A percentile compares a stretch with the other conserved stretches of the same genome.
These are phyloP conservation scores for Alces alces DNA, from an alignment of 2,113 vertebrate species.

Conservation along the genomic window DNA sequence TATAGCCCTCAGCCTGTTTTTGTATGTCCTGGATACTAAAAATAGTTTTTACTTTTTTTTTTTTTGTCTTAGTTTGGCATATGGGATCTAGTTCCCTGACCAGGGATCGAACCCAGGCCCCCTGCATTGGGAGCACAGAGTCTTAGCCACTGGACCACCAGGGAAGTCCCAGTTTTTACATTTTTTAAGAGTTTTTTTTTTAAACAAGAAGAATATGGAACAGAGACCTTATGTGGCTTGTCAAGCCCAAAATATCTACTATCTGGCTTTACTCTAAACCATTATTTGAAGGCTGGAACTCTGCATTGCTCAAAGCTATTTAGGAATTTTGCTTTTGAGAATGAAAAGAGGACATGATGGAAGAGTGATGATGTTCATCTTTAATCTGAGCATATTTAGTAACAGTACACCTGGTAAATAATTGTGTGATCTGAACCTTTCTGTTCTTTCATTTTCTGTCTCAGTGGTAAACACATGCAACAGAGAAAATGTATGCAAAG, in stretches of 20 bases:
- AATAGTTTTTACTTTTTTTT: slow-evolving; percentile 3
- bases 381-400: slow-evolving; percentile 6
- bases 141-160: too few relatives aligned
- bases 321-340: slow-evolving; percentile 28
- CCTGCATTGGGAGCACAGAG: too few relatives aligned
- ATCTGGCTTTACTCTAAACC: slow-evolving; percentile 10
- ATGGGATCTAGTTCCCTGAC: too few relatives aligned
- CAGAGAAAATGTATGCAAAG: background rate
- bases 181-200: background rate
- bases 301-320: background rate
- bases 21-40: slow-evolving; percentile 8
- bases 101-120: too few relatives aligned
- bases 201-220: background rate
- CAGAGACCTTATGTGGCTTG: background rate
- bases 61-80: too few relatives aligned
- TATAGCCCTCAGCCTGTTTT: background rate
- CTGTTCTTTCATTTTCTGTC: background rate
- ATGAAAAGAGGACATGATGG: slow-evolving; percentile 16
- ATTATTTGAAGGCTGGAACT: slow-evolving; percentile 27
- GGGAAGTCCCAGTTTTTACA: background rate
- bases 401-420: background rate
- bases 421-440: slow-evolving; percentile 5
- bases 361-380: background rate
- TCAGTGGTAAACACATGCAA: background rate
- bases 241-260: slow-evolving; percentile 34